Percentiles rank a stretch among this genome's conserved stretches.
These are phyloP conservation scores for Drosophila buzzatii DNA, from an alignment of 2,888 invertebrate species.

Conservation along the genomic window DNA sequence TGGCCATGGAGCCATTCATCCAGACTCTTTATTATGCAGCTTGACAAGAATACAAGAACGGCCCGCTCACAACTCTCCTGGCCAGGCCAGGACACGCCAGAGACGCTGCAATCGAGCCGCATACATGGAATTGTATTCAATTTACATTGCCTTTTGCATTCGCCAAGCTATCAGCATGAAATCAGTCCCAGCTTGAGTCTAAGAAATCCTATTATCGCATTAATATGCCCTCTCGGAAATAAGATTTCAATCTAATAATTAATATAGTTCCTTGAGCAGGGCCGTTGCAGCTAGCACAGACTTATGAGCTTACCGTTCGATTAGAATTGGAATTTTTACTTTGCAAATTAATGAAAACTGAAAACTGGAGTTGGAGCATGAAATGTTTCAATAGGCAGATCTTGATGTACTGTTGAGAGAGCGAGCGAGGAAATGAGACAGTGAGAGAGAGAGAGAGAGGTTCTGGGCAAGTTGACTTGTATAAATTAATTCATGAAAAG, in stretches of 20 bases:
- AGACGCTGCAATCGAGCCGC: not conserved
- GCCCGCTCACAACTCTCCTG: slow-evolving; percentile 9
- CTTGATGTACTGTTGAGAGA: not conserved
- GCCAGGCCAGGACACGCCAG: not conserved
- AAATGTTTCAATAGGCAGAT: not conserved
- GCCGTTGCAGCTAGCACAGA: not conserved
- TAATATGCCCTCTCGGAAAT: slow-evolving; percentile 13
- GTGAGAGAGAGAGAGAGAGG: no score
- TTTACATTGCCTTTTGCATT: slow-evolving; percentile 6
- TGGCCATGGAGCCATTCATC: slow-evolving; percentile 23
- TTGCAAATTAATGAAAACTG: not conserved
- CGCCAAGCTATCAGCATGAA: not conserved
- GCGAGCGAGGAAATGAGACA: no score
- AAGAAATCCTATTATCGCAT: slow-evolving; percentile 22
- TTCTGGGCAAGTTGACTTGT: no score
- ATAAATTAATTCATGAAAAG: not conserved
- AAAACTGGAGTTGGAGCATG: not conserved
- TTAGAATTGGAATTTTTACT: no score
- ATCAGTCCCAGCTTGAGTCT: not conserved
- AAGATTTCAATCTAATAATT: slow-evolving; percentile 7
- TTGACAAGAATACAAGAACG: slow-evolving; percentile 20
- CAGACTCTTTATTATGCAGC: slow-evolving; percentile 33
- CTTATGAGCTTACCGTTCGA: not conserved
- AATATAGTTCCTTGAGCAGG: not conserved
- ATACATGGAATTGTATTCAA: not conserved